A percentile compares a stretch with the other conserved stretches of the same genome.
Conservation (phyloP, 2,888 invertebrate genomes). For the Sabatieria punctata region DNA sequence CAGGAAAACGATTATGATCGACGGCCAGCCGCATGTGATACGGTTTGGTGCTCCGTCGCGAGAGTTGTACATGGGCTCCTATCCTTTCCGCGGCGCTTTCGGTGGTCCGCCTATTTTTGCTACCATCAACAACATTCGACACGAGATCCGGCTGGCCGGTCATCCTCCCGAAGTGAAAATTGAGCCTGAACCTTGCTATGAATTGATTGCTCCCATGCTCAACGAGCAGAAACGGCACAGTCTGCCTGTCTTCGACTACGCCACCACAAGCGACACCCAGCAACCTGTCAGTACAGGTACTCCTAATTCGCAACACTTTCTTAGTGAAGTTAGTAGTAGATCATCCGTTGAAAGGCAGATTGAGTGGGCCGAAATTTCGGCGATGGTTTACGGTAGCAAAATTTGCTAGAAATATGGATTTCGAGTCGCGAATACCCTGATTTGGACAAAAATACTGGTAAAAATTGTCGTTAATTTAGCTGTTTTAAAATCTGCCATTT, state of each 20-base stretch:
- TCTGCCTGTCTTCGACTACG: neutral
- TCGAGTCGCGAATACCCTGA: no score
- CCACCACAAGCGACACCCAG: no score
- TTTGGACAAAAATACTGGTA: no score
- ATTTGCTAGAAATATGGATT: no score
- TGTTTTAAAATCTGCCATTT: no score
- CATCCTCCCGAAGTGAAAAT: conserved; percentile 85
- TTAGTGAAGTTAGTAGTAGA: no score
- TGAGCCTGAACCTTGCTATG: conserved; percentile 54
- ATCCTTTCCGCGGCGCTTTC: conserved; percentile 78
- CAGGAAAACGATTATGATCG: conserved; percentile 24
- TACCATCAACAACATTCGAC: conserved; percentile 57
- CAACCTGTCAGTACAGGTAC: conserved; percentile 1
- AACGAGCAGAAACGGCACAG: neutral
- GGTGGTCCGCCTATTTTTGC: conserved; percentile 67
- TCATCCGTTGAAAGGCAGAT: no score
- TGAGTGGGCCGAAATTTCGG: no score
- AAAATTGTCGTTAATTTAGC: no score
- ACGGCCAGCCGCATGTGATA: conserved; percentile 43
- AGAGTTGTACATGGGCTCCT: conserved; percentile 70
- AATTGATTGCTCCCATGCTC: conserved; percentile 40
- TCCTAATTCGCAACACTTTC: neutral
- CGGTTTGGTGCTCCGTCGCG: conserved; percentile 77
- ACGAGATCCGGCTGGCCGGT: conserved; percentile 63
- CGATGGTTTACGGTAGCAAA: no score